Evolutionary conservation across 1,140 invertebrate genomes (phyloP).

Genomic region (Coptotermes formosanus): DNA sequence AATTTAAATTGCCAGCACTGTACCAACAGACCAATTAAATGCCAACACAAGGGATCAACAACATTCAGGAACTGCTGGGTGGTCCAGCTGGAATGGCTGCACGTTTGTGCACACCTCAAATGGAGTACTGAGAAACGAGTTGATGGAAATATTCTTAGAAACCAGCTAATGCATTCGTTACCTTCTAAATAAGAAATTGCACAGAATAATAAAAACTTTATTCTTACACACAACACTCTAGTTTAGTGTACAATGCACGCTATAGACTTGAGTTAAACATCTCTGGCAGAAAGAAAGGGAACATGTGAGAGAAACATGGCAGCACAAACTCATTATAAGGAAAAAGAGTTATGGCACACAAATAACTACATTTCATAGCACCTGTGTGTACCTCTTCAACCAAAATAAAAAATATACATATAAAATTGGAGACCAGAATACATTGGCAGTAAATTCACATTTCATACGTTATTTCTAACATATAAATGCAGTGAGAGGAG

Average conservation of each 20-base stretch:
- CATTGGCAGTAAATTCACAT: constrained; percentile 25
- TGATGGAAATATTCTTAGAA: background rate
- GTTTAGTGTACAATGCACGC: constrained; percentile 1
- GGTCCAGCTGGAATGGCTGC: background rate
- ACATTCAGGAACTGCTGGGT: no score
- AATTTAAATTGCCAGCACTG: no score
- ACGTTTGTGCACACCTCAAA: background rate
- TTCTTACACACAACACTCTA: constrained; percentile 20
- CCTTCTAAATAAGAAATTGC: background rate
- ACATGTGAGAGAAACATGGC: constrained; percentile 19
- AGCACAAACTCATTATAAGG: constrained; percentile 20
- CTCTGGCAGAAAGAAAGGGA: background rate
- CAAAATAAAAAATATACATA: constrained; percentile 26
- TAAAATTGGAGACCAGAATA: constrained; percentile 22
- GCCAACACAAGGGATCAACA: no score
- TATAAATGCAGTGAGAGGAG: background rate
- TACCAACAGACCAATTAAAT: no score
- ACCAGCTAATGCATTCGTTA: constrained; percentile 7
- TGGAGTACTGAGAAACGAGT: background rate
- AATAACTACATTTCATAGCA: constrained; percentile 26
- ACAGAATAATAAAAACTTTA: constrained; percentile 20
- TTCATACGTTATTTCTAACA: background rate
- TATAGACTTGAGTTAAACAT: background rate
- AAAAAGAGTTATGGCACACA: constrained; percentile 26
- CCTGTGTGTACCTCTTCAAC: constrained; percentile 26